phyloP scores from a whole-genome alignment of 2,888 invertebrate species.

The Scrobipalpa costella region DNA sequence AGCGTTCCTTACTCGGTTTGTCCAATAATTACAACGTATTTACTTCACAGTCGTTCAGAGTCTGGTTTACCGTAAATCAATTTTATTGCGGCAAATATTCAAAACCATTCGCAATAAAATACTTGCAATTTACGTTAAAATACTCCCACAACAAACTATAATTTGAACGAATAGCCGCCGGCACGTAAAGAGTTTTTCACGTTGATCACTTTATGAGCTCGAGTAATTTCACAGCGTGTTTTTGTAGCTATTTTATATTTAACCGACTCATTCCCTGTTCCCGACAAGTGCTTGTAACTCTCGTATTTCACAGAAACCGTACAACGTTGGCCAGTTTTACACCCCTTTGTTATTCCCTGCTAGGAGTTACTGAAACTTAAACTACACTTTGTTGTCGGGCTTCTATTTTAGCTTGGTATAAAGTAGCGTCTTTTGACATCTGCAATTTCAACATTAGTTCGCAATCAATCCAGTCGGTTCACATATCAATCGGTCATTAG shows the following conservation, averaged over 20 bases:
- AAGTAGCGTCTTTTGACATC: background rate
- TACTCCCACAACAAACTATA: background rate
- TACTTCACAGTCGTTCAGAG: too few relatives aligned
- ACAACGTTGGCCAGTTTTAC: constrained; percentile 8
- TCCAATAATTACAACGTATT: too few relatives aligned
- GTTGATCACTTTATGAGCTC: constrained; percentile 22
- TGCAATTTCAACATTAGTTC: background rate
- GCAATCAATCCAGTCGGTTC: background rate
- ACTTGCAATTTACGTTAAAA: constrained; percentile 11
- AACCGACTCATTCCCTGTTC: background rate
- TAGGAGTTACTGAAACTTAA: constrained; percentile 2
- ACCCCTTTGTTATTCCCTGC: constrained; percentile 19
- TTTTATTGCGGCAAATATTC: background rate
- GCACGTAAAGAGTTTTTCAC: background rate
- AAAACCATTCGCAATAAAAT: background rate
- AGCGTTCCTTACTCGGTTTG: too few relatives aligned
- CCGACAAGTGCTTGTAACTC: background rate
- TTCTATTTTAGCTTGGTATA: background rate
- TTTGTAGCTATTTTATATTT: background rate
- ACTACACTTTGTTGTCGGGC: constrained; percentile 22
- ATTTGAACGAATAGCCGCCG: too few relatives aligned
- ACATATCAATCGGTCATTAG: constrained; percentile 2
- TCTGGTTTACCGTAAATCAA: background rate
- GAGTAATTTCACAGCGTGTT: constrained; percentile 13
- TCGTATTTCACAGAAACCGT: constrained; percentile 17